Conservation (phyloP, 2,797 vertebrate species). For the Nyctibius grandis region DNA sequence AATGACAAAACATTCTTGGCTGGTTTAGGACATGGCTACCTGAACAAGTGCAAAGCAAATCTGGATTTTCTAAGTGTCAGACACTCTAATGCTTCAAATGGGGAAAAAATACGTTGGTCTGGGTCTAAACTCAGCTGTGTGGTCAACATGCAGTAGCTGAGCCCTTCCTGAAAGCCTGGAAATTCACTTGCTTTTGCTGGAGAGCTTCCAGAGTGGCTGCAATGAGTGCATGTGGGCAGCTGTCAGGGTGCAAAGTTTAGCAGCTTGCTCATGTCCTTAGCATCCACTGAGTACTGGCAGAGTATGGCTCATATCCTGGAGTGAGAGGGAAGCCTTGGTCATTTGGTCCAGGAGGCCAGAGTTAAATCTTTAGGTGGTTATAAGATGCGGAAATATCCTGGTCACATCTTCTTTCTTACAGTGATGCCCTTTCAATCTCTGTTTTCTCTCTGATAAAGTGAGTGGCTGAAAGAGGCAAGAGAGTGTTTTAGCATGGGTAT, state of each 20-base stretch:
- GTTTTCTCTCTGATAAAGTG: not conserved
- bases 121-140: not conserved
- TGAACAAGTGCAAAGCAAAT: not conserved
- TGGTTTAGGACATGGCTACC: not conserved
- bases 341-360: not conserved
- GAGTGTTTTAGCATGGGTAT: not conserved
- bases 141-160: not conserved
- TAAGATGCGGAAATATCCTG: not conserved
- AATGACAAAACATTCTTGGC: not conserved
- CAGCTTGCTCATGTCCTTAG: not conserved
- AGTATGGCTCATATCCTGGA: fast-evolving
- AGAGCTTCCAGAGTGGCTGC: not conserved
- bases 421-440: not conserved
- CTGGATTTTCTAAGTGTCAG: not conserved
- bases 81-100: not conserved
- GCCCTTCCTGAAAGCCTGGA: not conserved
- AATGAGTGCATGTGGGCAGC: not conserved
- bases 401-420: not conserved
- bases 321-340: not conserved
- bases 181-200: not conserved
- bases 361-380: not conserved
- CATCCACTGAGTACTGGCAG: not conserved
- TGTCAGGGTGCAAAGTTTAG: not conserved
- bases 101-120: not conserved
- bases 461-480: not conserved